These are phyloP conservation scores for Neopipo cinnamomea DNA, from an alignment of 2,113 vertebrate species.

Conservation along the genomic window DNA sequence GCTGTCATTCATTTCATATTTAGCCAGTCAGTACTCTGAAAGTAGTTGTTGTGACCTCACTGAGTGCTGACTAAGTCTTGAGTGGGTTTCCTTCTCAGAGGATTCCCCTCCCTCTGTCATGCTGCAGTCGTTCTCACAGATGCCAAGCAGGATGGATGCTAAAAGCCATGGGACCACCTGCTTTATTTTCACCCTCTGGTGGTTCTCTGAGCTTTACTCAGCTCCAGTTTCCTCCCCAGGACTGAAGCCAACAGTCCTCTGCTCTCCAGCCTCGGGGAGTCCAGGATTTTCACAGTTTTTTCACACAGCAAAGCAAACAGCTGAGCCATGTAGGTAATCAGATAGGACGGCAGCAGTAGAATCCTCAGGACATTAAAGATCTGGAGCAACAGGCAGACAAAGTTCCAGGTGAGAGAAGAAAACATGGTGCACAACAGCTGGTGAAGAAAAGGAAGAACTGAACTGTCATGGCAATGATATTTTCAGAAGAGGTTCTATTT, in stretches of 20 bases:
- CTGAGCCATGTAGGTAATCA: background rate
- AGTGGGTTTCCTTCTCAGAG: background rate
- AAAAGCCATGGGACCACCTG: background rate
- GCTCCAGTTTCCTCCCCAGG: background rate
- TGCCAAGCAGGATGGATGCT: background rate
- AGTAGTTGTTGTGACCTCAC: background rate
- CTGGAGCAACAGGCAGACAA: constrained; percentile 14
- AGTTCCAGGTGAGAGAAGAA: constrained; percentile 24
- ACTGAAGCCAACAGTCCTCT: background rate
- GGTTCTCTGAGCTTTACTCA: background rate
- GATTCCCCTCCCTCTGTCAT: background rate
- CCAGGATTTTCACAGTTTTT: constrained; percentile 4
- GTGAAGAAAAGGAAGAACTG: background rate
- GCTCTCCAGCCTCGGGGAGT: background rate
- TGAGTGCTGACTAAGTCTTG: background rate
- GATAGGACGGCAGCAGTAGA: constrained; percentile 1
- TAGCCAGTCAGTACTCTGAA: background rate
- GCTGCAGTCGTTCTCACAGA: background rate
- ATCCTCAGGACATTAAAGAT: background rate
- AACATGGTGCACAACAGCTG: constrained; percentile 29
- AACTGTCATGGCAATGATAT: background rate
- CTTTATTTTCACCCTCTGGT: background rate
- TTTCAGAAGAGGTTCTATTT: background rate
- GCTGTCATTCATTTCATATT: background rate
- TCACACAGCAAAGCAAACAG: background rate